Evolutionary conservation across 53 echinoderm and acorn worm species (phyloP).

Genomic region (Crossaster papposus): DNA sequence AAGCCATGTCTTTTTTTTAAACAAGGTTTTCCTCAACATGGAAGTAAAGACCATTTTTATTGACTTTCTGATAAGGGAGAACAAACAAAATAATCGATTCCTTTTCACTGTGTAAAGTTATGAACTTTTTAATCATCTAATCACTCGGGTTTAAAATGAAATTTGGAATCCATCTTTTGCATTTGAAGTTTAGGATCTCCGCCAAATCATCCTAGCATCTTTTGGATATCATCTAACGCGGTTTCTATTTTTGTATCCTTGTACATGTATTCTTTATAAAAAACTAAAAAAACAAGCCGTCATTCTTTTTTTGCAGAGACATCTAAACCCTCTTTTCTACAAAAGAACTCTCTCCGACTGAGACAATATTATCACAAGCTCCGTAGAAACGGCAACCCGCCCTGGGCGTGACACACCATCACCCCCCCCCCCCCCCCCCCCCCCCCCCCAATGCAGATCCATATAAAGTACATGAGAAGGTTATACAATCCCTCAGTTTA

Average conservation of each 20-base stretch:
- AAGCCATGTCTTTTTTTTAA: neutral
- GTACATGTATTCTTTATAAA: slow-evolving; percentile 13
- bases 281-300: neutral
- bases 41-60: slow-evolving; percentile 3
- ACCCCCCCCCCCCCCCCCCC: too few relatives aligned
- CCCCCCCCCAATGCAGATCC: slow-evolving; percentile 22
- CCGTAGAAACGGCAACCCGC: slow-evolving; percentile 29
- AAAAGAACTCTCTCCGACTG: slow-evolving; percentile 10
- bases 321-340: neutral
- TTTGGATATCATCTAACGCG: neutral
- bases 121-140: neutral
- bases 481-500: slow-evolving; percentile 52
- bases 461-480: slow-evolving; percentile 57
- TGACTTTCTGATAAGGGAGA: neutral
- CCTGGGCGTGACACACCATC: slow-evolving; percentile 35
- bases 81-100: neutral
- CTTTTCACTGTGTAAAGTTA: neutral
- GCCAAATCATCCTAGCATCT: neutral
- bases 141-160: neutral
- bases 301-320: slow-evolving; percentile 11
- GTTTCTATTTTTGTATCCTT: neutral
- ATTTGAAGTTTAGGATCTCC: neutral
- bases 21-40: neutral
- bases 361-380: slow-evolving; percentile 55
- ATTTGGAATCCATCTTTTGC: neutral